Evolutionary conservation across 2,888 invertebrate species (phyloP).

Genomic region (Digitonthophagus gazella): DNA sequence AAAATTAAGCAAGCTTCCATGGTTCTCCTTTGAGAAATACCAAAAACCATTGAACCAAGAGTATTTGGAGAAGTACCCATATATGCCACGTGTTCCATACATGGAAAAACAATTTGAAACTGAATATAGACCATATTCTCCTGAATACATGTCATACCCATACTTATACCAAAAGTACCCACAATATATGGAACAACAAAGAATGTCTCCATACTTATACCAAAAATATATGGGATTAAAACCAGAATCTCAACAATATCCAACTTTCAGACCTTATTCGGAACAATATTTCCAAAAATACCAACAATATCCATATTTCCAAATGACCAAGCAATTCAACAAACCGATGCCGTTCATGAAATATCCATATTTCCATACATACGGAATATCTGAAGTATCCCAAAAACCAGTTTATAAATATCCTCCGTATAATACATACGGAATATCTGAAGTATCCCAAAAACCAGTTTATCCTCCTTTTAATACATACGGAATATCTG

Average conservation of each 20-base stretch:
- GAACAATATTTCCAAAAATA: background rate
- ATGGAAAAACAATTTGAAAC: background rate
- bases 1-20: background rate
- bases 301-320: background rate
- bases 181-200: background rate
- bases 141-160: slow-evolving; percentile 1
- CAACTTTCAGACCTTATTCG: background rate
- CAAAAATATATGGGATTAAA: background rate
- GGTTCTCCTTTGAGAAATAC: background rate
- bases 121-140: background rate
- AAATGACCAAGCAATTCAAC: background rate
- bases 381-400: too few species aligned
- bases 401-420: background rate
- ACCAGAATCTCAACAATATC: too few species aligned
- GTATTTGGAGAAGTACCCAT: background rate
- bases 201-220: background rate
- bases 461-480: too few species aligned
- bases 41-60: background rate
- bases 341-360: background rate
- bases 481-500: too few species aligned
- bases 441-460: background rate
- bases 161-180: background rate
- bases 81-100: background rate
- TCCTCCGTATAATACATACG: background rate
- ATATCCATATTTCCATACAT: too few species aligned